These are phyloP conservation scores for Chelon auratus DNA, from an alignment of 2,797 vertebrate genomes.

Conservation along the genomic window DNA sequence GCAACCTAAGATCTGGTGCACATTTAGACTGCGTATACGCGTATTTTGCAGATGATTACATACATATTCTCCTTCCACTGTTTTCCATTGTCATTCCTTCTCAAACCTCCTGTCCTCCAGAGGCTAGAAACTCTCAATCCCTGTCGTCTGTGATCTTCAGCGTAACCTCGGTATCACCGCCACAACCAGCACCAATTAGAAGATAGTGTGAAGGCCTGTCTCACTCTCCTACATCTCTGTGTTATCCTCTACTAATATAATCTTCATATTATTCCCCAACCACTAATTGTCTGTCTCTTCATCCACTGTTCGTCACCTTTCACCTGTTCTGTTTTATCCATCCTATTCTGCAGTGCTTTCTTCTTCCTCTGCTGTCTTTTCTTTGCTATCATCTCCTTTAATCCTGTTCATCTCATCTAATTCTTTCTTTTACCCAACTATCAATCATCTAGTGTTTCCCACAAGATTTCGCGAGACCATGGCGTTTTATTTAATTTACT, in stretches of 20 bases:
- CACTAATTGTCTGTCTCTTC: slow-evolving; percentile 13
- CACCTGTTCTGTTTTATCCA: slow-evolving; percentile 30
- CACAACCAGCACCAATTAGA: slow-evolving; percentile 50
- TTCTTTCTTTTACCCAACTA: slow-evolving; percentile 3
- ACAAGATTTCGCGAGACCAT: no score
- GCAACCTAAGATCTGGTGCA: no score
- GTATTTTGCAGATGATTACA: no score
- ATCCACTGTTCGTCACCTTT: slow-evolving; percentile 32
- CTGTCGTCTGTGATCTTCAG: slow-evolving; percentile 35
- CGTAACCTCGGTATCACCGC: slow-evolving; percentile 8
- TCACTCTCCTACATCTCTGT: slow-evolving; percentile 8
- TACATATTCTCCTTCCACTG: background rate
- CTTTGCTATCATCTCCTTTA: slow-evolving; percentile 17
- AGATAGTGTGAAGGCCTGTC: slow-evolving; percentile 24
- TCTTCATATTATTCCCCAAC: slow-evolving; percentile 30
- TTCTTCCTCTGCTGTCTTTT: slow-evolving; percentile 14
- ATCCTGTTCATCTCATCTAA: slow-evolving; percentile 31
- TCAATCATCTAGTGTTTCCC: background rate
- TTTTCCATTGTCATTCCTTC: slow-evolving; percentile 10
- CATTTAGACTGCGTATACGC: no score
- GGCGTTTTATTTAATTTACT: no score
- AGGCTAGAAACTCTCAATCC: slow-evolving; percentile 11
- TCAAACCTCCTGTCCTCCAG: background rate
- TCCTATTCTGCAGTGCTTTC: background rate
- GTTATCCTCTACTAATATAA: slow-evolving; percentile 37